Base-by-base conservation (phyloP, 2,888 invertebrate genomes). In the Linyphia triangularis region DNA sequence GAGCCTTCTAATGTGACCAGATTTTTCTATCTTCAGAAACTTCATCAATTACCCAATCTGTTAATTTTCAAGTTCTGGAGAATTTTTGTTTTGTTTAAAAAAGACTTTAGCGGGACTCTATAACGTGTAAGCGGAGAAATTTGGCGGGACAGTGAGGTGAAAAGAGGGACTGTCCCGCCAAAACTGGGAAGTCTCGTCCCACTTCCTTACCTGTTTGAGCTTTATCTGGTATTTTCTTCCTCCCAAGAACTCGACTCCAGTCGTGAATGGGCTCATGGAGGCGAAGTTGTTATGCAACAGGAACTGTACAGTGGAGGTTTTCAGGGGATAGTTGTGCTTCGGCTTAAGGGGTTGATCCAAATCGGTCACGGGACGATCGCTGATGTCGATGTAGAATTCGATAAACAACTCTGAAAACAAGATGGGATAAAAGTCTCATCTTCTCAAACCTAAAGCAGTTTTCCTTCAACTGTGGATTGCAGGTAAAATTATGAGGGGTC, bases 221-320 rank as follows among this genome's bases (percentile, higher is more conserved):
- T n/a, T 51, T 28, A 73, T 57, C 16, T 73, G 28, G 37, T 73
- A 73, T 5, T n/a, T n/a, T 28, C 57, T 73, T 10, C 57, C 73
- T 7, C 51, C 51, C 0, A 19, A 16, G 0, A 57, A 10, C 16
- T 51, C 33, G 7, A 57, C 30, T 9, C 73, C 73, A 16, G 24
- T 22, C 3, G 22, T 22, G 30, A 30, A 57, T 5, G 73, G 73
- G 19, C 57, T 73, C 16, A 28, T 13, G 5, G 33, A 28, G n/a
- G 30, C 19, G 0, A 5, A n/a, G 2, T 51, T 51, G 16, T 26
- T 28, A 10, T 73, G 73, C 30, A 73, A 6, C 0, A n/a, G n/a
- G 13, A 73, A 28, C 57, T 73, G 73, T 13, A 13, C 9, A 1
- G 24, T 30, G 0, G 57, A 6, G 0, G 70, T 9, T 9, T 24